Evolutionary conservation across 1,140 invertebrate species (phyloP).

Genomic region (Rhagoletis zephyria): DNA sequence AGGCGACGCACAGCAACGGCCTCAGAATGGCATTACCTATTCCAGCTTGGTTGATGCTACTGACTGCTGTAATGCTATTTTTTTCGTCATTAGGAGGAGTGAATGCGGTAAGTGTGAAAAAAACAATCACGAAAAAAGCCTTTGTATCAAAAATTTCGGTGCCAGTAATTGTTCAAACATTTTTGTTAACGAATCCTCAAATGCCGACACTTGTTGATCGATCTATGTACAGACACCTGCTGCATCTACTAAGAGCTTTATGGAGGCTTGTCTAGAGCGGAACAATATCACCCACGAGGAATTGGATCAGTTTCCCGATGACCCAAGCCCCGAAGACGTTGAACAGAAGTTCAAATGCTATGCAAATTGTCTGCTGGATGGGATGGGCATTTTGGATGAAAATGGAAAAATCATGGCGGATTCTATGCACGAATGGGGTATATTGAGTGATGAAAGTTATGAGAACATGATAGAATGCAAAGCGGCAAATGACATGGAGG

Average conservation of each 20-base stretch:
- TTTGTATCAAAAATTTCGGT: too few relatives aligned
- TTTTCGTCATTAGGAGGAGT: background rate
- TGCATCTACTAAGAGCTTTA: background rate
- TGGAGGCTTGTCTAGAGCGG: background rate
- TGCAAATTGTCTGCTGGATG: constrained; percentile 25
- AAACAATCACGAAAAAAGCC: background rate
- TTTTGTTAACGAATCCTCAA: too few relatives aligned
- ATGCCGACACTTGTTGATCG: too few relatives aligned
- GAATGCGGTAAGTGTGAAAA: background rate
- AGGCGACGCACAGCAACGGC: background rate
- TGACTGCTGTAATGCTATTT: background rate
- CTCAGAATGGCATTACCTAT: background rate
- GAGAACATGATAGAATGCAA: constrained; percentile 30
- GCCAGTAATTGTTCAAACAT: too few relatives aligned
- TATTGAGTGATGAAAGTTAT: background rate
- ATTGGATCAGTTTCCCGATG: constrained; percentile 23
- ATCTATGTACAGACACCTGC: background rate
- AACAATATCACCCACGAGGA: constrained; percentile 1
- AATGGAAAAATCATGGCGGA: constrained; percentile 10
- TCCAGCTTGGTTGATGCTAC: background rate
- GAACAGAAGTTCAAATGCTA: constrained; percentile 50
- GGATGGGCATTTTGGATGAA: constrained; percentile 25
- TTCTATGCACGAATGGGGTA: background rate
- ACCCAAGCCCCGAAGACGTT: background rate
- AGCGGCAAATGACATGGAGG: constrained; percentile 42